A percentile compares a stretch with the other conserved stretches of the same genome.
phyloP scores from a whole-genome alignment of 2,797 vertebrate genomes.

The Catharus ustulatus region DNA sequence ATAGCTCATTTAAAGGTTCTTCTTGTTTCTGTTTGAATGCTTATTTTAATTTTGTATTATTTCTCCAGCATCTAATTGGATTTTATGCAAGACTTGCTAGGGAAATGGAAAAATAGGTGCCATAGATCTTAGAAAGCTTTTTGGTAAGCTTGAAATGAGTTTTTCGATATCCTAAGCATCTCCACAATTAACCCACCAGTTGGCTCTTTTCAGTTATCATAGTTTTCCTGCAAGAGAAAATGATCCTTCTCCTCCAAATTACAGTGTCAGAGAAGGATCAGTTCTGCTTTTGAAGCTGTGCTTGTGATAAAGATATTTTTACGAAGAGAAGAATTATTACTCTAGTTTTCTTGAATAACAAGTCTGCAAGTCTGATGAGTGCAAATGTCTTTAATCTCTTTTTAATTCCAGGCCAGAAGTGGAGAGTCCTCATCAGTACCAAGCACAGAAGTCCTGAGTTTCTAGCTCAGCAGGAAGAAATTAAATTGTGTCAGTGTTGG shows the following conservation, averaged over 20 bases:
- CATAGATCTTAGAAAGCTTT: background rate
- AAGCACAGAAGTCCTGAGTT: background rate
- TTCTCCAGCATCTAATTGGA: background rate
- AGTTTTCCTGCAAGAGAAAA: slow-evolving; percentile 43
- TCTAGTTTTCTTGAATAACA: background rate
- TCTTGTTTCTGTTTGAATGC: background rate
- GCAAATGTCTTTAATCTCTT: background rate
- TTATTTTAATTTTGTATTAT: background rate
- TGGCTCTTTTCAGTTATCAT: background rate
- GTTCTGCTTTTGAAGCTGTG: slow-evolving; percentile 18
- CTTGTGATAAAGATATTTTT: background rate
- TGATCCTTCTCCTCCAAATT: slow-evolving; percentile 11
- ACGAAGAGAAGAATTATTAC: background rate
- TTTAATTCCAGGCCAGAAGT: background rate
- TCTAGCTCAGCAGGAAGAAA: background rate
- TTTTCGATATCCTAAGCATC: background rate
- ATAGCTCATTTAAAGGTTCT: background rate
- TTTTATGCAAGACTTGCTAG: background rate
- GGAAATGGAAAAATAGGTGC: background rate
- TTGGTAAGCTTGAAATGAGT: background rate
- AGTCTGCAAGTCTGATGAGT: background rate
- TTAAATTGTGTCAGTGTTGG: background rate
- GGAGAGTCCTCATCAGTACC: background rate
- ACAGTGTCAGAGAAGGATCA: background rate
- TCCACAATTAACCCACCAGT: background rate